Evolutionary conservation across 37 sponge, comb jelly and placozoan genomes (phyloP).

Genomic region (Dysidea cf. avara): DNA sequence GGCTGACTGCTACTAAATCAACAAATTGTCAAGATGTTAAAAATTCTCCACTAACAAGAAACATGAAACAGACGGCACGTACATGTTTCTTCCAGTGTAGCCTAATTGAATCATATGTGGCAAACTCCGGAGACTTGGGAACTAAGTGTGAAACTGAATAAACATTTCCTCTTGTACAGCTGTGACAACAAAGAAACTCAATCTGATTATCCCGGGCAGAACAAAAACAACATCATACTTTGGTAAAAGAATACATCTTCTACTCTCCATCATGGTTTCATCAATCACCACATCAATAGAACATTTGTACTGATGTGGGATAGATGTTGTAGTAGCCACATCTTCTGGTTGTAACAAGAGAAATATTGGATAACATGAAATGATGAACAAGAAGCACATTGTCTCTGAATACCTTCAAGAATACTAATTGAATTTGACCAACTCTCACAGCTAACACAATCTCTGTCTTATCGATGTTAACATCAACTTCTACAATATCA

Average conservation of each 20-base stretch:
- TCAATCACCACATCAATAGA: constrained; percentile 12
- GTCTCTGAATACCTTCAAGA: background rate
- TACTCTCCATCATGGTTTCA: constrained; percentile 45
- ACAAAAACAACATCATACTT: constrained; percentile 37
- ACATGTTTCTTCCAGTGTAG: constrained; percentile 89
- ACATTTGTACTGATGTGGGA: constrained; percentile 23
- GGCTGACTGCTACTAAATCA: too few species aligned
- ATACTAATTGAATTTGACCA: background rate
- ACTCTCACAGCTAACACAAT: constrained; percentile 25
- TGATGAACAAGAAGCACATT: background rate
- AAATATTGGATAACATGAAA: background rate
- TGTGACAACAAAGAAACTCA: constrained; percentile 11
- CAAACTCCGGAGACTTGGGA: constrained; percentile 32
- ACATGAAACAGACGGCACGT: background rate
- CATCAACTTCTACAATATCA: constrained; percentile 41
- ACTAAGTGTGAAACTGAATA: constrained; percentile 50
- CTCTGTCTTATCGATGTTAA: constrained; percentile 26
- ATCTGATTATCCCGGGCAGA: background rate
- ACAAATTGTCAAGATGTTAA: too few species aligned
- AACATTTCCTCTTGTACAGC: constrained; percentile 48
- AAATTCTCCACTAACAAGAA: too few species aligned
- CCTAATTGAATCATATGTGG: constrained; percentile 57
- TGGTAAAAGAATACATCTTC: constrained; percentile 62
- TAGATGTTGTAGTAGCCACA: constrained; percentile 24
- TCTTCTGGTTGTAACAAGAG: constrained; percentile 45